Base-by-base conservation (phyloP, 2,113 vertebrate genomes). In the Austrofundulus limnaeus region DNA sequence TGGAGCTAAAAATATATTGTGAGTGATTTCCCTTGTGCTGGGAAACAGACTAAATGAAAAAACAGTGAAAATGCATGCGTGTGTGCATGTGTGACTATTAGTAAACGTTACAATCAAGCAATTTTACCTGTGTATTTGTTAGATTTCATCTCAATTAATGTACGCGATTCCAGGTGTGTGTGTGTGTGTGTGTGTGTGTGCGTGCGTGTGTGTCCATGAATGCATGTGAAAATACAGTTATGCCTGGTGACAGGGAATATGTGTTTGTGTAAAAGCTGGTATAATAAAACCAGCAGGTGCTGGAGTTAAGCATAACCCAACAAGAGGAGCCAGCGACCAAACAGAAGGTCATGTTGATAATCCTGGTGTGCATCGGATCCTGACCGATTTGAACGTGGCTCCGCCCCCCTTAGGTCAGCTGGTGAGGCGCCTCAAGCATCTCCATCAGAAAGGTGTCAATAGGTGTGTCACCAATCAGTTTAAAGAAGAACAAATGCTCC, bases 381-480 rank as follows among this genome's bases (percentile, higher is more conserved):
- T 34, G 73, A 77, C 56, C 13, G 62, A 75, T 63, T 47, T 39
- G 21, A 37, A 42, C 66, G 68, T 21, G 61, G 53, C 71, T 73
- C 50, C 42, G n/a, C n/a, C n/a, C n/a, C n/a, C n/a, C 91, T 94
- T 94, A 97, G 78, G 94, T 94, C 58, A 96, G 91, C 88, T 95
- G 95, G 86, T 96, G 95, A 14, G 95, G 95, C 0, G 95, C 95
- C 87, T 97, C 95, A 0, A 96, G 91, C 95, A 97, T 97, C 89
- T 97, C 95, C 95, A 97, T 97, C 70, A 97, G 92, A 84, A 97
- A 97, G 75, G 95, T 97, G 90, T 97, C 95, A 0, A 97, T 97
- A 73, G 95, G 95, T 19, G 95, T 97, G 87, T 97, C 95, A 0
- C 95, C 95, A 11, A 96, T 97, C 73, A 97, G 94, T 89, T 96